Percentiles rank a stretch among this genome's conserved stretches.
Conservation (phyloP, 2,113 vertebrate species). For the Notothenia rossii region DNA sequence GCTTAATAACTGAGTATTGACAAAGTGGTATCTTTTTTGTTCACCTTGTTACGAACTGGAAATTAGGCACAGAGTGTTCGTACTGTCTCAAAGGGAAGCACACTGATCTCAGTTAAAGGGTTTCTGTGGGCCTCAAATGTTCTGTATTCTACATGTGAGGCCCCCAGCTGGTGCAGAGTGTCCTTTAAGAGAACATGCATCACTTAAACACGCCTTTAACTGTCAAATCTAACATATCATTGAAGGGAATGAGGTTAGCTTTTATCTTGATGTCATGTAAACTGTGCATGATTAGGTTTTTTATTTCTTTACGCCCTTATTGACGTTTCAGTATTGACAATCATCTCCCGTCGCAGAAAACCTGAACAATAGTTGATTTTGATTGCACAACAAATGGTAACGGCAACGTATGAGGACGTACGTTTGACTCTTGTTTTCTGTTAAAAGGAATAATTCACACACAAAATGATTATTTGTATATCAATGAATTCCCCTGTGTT, state of each 20-base stretch:
- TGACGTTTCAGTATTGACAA: conserved; percentile 13
- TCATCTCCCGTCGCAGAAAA: neutral
- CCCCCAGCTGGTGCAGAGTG: neutral
- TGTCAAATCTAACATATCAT: conserved; percentile 16
- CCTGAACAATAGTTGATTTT: neutral
- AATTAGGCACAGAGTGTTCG: conserved; percentile 4
- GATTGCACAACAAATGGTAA: too few species aligned
- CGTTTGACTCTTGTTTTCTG: neutral
- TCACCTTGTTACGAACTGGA: conserved; percentile 8
- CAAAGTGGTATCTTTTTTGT: conserved; percentile 11
- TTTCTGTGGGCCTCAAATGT: neutral
- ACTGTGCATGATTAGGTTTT: neutral
- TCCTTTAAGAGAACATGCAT: neutral
- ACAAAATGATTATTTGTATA: too few species aligned
- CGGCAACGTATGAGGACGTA: too few species aligned
- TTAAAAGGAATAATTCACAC: neutral
- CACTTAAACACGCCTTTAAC: conserved; percentile 13
- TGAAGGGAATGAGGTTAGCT: conserved; percentile 17
- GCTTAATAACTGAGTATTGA: conserved; percentile 30
- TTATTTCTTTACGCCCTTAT: neutral
- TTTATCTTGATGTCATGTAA: conserved; percentile 4
- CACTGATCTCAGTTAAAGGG: neutral
- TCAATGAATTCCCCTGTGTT: too few species aligned
- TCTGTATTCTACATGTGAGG: too few species aligned
- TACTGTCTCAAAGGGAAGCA: conserved; percentile 30